Evolutionary conservation across 2,797 vertebrate genomes (phyloP), one percentile per base, ranked within the genome.

Genomic region (Notolepis coatsorum): DNA sequence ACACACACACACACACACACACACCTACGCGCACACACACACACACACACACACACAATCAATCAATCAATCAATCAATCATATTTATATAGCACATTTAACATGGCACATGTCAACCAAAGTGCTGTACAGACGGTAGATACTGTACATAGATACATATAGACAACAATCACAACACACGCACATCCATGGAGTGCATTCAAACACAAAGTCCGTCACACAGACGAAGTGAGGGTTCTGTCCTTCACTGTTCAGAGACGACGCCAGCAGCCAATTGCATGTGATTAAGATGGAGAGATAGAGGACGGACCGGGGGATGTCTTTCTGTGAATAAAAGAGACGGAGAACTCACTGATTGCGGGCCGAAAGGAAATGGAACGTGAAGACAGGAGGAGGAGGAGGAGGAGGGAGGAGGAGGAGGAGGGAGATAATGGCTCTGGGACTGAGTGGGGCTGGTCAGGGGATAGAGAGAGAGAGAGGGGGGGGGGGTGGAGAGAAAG

Each of bases 401-500:
- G 31, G 31, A 6, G 1, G 2, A 15, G 3, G 33, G 33, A 24
- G 35, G 46, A 48, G 59, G 62, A 58, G 37, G 43, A 35, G 56
- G 46, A 43, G n/a, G 65, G 55, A 68, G 77, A 70, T 75, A 73
- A 82, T 73, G 70, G 75, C 45, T 17, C 24, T n/a, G 57, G 52
- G 51, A 56, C 60, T 62, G 65, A 79, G 56, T 52, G 79, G 71
- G 62, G 74, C 17, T 37, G 5, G n/a, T n/a, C n/a, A n/a, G n/a
- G 57, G 52, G 51, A 56, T 58, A 60, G 65, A 79, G 56, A 49
- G 79, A 69, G 62, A 73, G n/a, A 12, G 5, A n/a, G n/a, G n/a
- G n/a, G n/a, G n/a, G n/a, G n/a, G n/a, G 61, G 81, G 53, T 69
- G 39, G 51, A 83, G 81, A 38, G 50, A 63, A 65, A 55, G 79